Evolutionary conservation across 2,113 vertebrate species (phyloP).

Genomic region (Condylura cristata): DNA sequence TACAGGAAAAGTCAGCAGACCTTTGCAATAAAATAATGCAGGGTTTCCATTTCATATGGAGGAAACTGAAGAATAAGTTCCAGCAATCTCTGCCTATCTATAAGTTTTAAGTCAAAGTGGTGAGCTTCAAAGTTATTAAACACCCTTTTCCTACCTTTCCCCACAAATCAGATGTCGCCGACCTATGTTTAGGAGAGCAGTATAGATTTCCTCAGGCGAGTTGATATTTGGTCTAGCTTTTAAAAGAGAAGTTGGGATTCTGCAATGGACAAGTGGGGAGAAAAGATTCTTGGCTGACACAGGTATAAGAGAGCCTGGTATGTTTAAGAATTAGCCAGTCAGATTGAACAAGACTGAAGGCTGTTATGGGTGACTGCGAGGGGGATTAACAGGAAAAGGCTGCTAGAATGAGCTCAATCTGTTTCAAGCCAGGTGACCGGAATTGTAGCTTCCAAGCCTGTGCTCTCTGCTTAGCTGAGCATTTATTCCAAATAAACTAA

Average conservation of each 20-base stretch:
- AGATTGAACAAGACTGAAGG: background rate
- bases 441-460: background rate
- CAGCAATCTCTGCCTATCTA: background rate
- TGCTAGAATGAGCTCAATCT: background rate
- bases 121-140: background rate
- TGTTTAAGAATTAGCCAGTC: background rate
- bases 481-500: slow-evolving; percentile 37
- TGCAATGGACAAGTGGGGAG: background rate
- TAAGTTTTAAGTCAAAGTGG: background rate
- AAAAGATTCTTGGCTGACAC: background rate
- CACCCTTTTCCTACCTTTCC: background rate
- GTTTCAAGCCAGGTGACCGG: background rate
- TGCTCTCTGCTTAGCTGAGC: background rate
- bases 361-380: background rate
- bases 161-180: background rate
- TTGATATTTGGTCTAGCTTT: background rate
- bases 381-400: background rate
- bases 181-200: background rate
- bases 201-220: background rate
- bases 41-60: background rate
- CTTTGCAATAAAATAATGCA: background rate
- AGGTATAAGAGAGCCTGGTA: background rate
- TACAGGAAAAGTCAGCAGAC: background rate
- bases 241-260: background rate
- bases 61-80: background rate